Conservation (phyloP, 2,888 invertebrate species). For the Nymphalis c-album region DNA sequence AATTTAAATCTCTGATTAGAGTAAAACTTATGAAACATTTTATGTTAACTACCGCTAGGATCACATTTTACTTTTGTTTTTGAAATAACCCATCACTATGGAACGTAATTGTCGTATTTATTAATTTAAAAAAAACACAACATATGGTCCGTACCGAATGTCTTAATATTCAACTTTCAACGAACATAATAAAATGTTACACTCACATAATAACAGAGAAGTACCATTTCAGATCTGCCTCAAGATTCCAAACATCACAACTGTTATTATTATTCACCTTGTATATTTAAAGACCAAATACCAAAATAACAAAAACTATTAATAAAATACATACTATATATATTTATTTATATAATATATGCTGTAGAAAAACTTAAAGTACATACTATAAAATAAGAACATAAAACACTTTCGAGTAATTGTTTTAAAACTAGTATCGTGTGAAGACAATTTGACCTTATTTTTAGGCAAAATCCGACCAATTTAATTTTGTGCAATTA, state of each 20-base stretch:
- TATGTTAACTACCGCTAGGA: no score
- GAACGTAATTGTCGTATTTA: no score
- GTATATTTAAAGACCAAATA: background rate
- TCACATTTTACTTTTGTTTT: no score
- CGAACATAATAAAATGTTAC: background rate
- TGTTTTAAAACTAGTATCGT: no score
- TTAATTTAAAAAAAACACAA: no score
- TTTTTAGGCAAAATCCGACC: no score
- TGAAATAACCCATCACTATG: no score
- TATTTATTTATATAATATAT: background rate
- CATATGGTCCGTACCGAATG: no score
- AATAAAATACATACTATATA: background rate
- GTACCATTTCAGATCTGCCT: conserved; percentile 6
- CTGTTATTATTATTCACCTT: background rate
- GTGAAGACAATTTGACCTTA: no score
- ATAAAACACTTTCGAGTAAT: conserved; percentile 1
- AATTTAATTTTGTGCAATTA: no score
- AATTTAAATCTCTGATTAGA: background rate
- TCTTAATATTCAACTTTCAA: background rate
- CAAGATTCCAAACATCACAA: conserved; percentile 4
- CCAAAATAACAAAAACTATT: background rate
- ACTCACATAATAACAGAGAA: background rate
- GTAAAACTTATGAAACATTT: background rate
- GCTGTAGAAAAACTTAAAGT: background rate
- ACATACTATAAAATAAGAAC: background rate